Conservation (phyloP, 2,797 vertebrate genomes). For the Darevskia nairensis region DNA sequence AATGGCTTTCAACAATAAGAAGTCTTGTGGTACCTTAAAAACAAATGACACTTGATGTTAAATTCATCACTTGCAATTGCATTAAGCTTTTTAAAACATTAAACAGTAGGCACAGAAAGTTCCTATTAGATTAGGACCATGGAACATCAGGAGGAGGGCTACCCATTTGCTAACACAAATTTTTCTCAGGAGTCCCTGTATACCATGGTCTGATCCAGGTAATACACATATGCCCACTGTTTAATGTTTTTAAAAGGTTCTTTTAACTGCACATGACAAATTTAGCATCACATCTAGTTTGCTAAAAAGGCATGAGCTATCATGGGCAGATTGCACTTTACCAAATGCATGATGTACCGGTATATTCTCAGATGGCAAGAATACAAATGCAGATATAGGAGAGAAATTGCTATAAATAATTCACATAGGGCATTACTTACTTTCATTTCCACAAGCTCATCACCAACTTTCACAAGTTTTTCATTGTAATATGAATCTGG, state of each 20-base stretch:
- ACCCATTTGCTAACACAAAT: too few species aligned
- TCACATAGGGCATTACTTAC: conserved; percentile 74
- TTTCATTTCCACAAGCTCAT: conserved; percentile 87
- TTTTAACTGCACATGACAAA: background rate
- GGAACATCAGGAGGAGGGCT: too few species aligned
- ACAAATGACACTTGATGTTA: background rate
- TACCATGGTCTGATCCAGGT: background rate
- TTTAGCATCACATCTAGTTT: background rate
- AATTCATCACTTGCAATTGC: background rate
- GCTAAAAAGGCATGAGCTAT: background rate
- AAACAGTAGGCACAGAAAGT: background rate
- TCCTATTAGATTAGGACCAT: background rate
- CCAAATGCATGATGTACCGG: background rate
- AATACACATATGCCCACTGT: background rate
- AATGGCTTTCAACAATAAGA: too few species aligned
- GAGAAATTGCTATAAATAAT: background rate
- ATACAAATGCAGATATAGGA: background rate
- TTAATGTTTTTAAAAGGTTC: background rate
- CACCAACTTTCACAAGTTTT: conserved; percentile 87
- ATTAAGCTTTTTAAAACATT: background rate
- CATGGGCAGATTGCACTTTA: background rate
- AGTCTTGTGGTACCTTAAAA: too few species aligned
- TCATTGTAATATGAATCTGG: conserved; percentile 86
- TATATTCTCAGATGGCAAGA: background rate
- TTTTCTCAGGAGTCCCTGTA: too few species aligned